Evolutionary conservation across 2,888 invertebrate genomes (phyloP).

Genomic region (Tolmerus cingulatus): DNA sequence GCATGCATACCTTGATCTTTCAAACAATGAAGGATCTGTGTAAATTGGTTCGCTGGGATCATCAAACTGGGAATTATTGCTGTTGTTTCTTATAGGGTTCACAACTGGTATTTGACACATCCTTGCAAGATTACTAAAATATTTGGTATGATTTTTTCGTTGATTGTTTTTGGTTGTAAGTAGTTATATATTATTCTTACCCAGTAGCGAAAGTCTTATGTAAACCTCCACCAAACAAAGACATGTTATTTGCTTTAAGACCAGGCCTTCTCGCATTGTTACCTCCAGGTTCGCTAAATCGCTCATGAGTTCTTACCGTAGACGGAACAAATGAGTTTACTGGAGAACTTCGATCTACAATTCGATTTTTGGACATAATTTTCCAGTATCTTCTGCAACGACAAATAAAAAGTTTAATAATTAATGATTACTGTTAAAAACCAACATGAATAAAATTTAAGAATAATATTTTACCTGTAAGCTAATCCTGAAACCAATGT

Average conservation of each 20-base stretch:
- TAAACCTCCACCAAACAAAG: constrained; percentile 73
- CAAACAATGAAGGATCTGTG: constrained; percentile 90
- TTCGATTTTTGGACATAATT: constrained; percentile 75
- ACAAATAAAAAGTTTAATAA: constrained; percentile 19
- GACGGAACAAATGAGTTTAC: constrained; percentile 61
- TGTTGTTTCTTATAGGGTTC: constrained; percentile 65
- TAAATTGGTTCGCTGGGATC: constrained; percentile 94
- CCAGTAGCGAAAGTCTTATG: constrained; percentile 76
- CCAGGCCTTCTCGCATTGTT: constrained; percentile 52
- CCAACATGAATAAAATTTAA: neutral
- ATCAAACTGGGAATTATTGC: constrained; percentile 70
- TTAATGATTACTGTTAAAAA: constrained; percentile 37
- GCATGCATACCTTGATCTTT: constrained; percentile 72
- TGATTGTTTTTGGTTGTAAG: neutral
- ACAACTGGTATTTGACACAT: constrained; percentile 65
- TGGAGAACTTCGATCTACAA: constrained; percentile 66
- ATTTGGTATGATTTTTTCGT: neutral
- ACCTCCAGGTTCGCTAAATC: constrained; percentile 61
- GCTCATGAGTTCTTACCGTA: constrained; percentile 64
- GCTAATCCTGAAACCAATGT: constrained; percentile 77
- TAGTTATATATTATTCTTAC: constrained; percentile 58
- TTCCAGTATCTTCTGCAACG: constrained; percentile 76
- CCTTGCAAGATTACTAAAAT: constrained; percentile 61
- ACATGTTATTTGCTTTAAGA: constrained; percentile 60
- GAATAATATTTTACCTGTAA: constrained; percentile 69